Base-by-base conservation (phyloP, 2,113 vertebrate genomes). In the Dromiciops gliroides region DNA sequence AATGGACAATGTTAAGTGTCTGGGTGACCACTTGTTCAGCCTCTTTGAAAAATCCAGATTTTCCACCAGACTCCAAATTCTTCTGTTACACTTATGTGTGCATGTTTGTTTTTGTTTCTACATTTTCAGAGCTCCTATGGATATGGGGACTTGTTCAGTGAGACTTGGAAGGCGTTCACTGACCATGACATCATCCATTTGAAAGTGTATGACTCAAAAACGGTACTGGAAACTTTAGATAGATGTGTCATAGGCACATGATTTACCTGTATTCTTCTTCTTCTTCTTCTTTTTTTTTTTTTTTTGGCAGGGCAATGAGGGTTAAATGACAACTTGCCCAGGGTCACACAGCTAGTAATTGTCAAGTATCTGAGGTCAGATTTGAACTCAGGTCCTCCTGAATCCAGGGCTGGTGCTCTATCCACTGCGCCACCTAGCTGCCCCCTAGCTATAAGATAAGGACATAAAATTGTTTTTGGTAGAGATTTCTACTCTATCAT, bases 61-160 rank as follows among this genome's bases (percentile, higher is more conserved):
- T 83, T 7, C 14, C 37, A 22, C 37, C 7, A 44, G 23, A 44
- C 44, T 75, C 60, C 14, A n/a, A 19, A n/a, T 75, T 23, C 67
- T 6, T 8, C 67, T 23, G 8, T 83, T 44, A 44, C 8, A 83
- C 1, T 90, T 96, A 37, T 60, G 24, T 26, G 48, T 3, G 24
- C 89, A 5, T n/a, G 16, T 11, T n/a, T 88, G 67, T 19, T n/a
- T 75, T 1, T 92, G 93, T 75, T 51, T 98, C 96, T 95, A 91
- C 3, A 89, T 94, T 97, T 92, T 16, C 96, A 99, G 99, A 99
- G 99, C 96, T 98, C 99, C 8, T 99, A 99, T 91, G 99, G 99
- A 89, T 99, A 99, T 0, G 99, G 99, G 31, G 99, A 99, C 98
- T 98, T 99, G 53, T 99, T 99, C 98, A 98, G 98, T 10, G 99